Conservation (phyloP, 2,113 vertebrate genomes). For the Noctilio leporinus region DNA sequence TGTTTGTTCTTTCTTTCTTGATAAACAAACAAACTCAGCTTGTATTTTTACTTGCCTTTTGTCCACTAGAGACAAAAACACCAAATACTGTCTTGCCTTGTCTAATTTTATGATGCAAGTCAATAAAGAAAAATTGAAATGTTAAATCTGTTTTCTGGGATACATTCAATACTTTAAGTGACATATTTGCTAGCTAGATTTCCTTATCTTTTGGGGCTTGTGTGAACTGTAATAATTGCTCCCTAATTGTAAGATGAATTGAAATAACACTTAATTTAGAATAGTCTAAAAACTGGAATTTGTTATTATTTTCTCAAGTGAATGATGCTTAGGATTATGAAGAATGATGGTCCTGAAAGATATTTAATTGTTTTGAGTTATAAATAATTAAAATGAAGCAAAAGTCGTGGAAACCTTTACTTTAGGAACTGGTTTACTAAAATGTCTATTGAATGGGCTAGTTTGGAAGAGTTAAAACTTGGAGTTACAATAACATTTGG, state of each 20-base stretch:
- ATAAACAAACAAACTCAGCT: background rate
- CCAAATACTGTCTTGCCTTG: background rate
- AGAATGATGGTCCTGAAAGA: background rate
- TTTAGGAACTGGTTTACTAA: background rate
- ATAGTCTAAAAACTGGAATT: background rate
- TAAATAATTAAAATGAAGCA: conserved; percentile 15
- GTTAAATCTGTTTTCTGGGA: background rate
- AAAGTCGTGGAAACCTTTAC: background rate
- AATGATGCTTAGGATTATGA: background rate
- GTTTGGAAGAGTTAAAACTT: background rate
- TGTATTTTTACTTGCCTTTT: conserved; percentile 11
- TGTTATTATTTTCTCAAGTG: background rate
- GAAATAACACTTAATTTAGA: conserved; percentile 16
- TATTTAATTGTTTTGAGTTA: conserved; percentile 22
- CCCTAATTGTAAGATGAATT: conserved; percentile 5
- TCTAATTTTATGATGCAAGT: conserved; percentile 24
- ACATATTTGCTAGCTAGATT: background rate
- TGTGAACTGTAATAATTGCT: background rate
- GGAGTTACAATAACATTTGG: background rate
- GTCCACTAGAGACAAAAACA: background rate
- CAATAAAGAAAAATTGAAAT: background rate
- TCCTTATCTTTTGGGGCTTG: background rate
- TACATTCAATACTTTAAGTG: background rate
- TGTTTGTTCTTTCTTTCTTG: background rate
- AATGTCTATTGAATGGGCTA: background rate